These are phyloP conservation scores for Drosophila erecta DNA, from an alignment of 1,140 invertebrate species.

Conservation along the genomic window DNA sequence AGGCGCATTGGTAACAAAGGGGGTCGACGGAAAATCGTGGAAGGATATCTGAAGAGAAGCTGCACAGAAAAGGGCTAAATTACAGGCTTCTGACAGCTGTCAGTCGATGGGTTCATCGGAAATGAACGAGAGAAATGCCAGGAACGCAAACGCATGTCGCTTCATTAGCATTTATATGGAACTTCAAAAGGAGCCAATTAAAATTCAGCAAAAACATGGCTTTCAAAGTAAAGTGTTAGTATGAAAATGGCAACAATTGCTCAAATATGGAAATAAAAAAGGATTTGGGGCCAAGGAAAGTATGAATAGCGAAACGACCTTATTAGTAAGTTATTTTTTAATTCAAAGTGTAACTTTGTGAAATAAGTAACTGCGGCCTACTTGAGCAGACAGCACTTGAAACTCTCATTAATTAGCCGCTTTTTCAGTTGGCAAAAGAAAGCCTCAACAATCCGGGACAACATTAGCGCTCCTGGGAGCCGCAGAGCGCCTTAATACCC, in stretches of 20 bases:
- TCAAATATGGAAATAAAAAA: background rate
- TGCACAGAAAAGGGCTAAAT: background rate
- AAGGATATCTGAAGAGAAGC: background rate
- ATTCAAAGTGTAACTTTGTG: background rate
- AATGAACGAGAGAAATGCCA: conserved; percentile 5
- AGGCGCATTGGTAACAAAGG: background rate
- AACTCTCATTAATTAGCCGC: conserved; percentile 45
- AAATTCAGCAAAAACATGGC: background rate
- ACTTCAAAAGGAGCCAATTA: background rate
- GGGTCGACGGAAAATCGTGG: background rate
- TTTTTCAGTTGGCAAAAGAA: conserved; percentile 33
- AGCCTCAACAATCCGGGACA: conserved; percentile 31
- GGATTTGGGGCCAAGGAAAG: too few relatives aligned
- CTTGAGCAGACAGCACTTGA: conserved; percentile 17
- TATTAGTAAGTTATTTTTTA: background rate
- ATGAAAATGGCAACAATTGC: too few relatives aligned
- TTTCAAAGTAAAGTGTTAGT: background rate
- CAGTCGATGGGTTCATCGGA: conserved; percentile 14
- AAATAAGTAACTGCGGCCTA: conserved; percentile 8
- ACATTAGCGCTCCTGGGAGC: conserved; percentile 24
- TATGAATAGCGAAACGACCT: background rate
- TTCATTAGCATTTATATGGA: conserved; percentile 10
- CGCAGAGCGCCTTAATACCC: background rate
- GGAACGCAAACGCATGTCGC: background rate
- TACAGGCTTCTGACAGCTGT: conserved; percentile 32